These are phyloP conservation scores for Lepus europaeus DNA, from an alignment of 2,113 vertebrate species.

Conservation along the genomic window DNA sequence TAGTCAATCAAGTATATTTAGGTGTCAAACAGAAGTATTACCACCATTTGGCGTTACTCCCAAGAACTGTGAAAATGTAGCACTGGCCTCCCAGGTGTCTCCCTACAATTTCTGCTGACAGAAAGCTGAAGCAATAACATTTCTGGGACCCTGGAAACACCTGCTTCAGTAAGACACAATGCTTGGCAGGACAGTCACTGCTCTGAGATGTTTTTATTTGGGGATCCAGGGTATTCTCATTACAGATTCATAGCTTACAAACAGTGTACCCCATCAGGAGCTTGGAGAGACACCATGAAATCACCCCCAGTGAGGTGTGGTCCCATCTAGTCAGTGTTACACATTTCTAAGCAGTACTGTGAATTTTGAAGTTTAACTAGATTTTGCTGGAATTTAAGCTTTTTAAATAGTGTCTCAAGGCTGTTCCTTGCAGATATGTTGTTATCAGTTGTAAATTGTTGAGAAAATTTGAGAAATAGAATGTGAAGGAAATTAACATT, in stretches of 20 bases:
- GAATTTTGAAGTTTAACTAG: slow-evolving; percentile 59
- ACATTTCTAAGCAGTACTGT: neutral
- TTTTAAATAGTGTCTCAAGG: slow-evolving; percentile 49
- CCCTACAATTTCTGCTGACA: neutral
- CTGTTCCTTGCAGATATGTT: neutral
- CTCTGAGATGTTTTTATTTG: neutral
- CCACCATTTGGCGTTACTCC: neutral
- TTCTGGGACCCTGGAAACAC: neutral
- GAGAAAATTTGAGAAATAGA: neutral
- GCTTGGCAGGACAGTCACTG: neutral
- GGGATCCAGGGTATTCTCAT: slow-evolving; percentile 14
- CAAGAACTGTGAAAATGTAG: neutral
- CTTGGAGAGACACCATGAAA: neutral
- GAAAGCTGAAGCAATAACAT: neutral
- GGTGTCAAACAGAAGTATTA: slow-evolving; percentile 5
- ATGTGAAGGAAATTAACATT: slow-evolving; percentile 57
- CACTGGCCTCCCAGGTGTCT: neutral
- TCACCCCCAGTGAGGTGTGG: neutral
- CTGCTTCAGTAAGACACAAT: neutral
- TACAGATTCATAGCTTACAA: neutral
- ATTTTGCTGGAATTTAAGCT: slow-evolving; percentile 61
- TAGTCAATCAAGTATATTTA: slow-evolving; percentile 21
- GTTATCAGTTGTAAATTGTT: slow-evolving; percentile 10
- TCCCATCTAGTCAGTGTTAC: neutral
- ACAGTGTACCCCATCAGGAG: neutral